Base-by-base conservation (phyloP, 2,113 vertebrate genomes). In the Psilopogon haemacephalus region DNA sequence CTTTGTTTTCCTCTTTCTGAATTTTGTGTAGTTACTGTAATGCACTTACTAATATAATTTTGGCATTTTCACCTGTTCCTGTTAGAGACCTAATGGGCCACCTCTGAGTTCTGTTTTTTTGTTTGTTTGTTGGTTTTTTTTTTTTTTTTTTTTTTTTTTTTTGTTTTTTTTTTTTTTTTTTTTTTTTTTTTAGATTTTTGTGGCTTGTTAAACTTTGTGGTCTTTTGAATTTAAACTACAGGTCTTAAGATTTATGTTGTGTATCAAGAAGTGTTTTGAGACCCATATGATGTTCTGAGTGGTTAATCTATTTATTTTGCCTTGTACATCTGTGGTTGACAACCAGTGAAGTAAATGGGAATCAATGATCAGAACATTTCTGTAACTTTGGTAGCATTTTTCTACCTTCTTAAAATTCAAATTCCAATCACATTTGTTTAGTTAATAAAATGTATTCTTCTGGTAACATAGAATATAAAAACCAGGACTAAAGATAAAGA, bases 401-500 rank as follows among this genome's bases (percentile, higher is more conserved):
- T 52, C 12, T n/a, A 38, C 21, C 20, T 35, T n/a, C 11, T 30
- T 92, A 79, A 82, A 85, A 71, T 68, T 71, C 8, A 74, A 68
- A 72, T 84, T 89, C 15, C 67, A 20, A n/a, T 54, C 17, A 64
- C 8, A 37, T 68, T 79, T 76, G 6, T 35, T 76, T 58, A 75
- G 8, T 73, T 88, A 23, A 54, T 84, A 67, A 73, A 77, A 70
- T 26, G 3, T 8, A 65, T 76, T 8, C 21, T 65, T 76, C 69
- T 83, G 30, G 15, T 62, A 72, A 16, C 20, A 59, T 5, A 27
- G 30, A 27, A 86, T 40, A 23, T 27, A 73, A 65, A 69, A 84
- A 2, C 2, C 4, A 54, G 6, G 11, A 5, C 27, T 88, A 42
- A 73, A 69, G 7, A 8, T n/a, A 42, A 35, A 0, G 2, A 5